Base-by-base conservation (phyloP, 2,797 vertebrate genomes). In the Tokudaia muenninki region DNA sequence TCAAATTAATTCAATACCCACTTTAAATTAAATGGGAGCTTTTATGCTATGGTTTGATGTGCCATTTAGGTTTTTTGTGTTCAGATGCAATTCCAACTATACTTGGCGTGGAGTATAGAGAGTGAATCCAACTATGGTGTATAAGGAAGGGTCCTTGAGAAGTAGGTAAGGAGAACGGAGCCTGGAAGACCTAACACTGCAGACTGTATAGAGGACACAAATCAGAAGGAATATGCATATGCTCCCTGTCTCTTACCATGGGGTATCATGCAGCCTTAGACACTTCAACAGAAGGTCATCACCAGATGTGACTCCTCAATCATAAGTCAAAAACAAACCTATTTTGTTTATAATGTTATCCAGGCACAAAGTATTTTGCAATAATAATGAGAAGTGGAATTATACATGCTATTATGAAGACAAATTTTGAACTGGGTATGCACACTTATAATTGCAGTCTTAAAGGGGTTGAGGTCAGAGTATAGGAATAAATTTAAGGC, bases 11-110 rank as follows among this genome's bases (percentile, higher is more conserved):
- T 96, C 26, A 89, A 16, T 59, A 77, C 10, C 14, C 47, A 78
- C 47, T 91, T 93, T 55, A 96, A 96, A 80, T 81, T 29, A 95
- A 31, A 79, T 80, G 4, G 78, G 37, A 92, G 70, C 7, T 29
- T 74, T 29, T 37, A 80, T 34, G 21, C 29, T 47, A 47, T n/a
- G 10, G 2, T 80, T 88, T 72, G 26, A 47, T 59, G 31, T 57
- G 8, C 6, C 10, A 12, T 5, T 2, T 67, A 74, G 41, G 11
- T 44, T 52, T 61, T 4, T 31, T 17, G 34, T 63, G 6, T 31
- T 75, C 19, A 82, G 59, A 75, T 63, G 19, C 81, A 94, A 52
- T 44, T 13, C 5, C 34, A 7, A 7, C 9, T 94, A 11, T 74
- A 2, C 78, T n/a, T 19, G n/a, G 26, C 17, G 21, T 2, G 59